Percentiles rank a stretch among this genome's conserved stretches.
phyloP scores from a whole-genome alignment of 2,797 vertebrate genomes.

The Leptoclinus maculatus region DNA sequence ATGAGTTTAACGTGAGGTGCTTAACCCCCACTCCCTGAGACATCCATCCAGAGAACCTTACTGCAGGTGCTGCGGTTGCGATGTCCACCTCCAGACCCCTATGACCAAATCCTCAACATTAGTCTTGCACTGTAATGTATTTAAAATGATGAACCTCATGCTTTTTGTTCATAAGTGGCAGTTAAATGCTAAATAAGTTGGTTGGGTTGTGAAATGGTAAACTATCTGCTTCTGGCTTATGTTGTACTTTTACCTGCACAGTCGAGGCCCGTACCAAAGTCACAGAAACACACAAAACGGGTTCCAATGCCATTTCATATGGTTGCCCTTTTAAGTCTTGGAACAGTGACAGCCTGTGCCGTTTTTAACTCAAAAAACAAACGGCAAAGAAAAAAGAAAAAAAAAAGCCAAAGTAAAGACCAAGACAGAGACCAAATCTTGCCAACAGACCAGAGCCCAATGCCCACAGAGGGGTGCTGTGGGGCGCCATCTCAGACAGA shows the following conservation, averaged over 20 bases:
- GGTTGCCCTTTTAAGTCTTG: conserved; percentile 63
- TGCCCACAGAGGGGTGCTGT: conserved; percentile 76
- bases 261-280: conserved; percentile 22
- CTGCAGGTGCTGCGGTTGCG: background rate
- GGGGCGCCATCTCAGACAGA: conserved; percentile 69
- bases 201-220: background rate
- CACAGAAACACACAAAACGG: conserved; percentile 36
- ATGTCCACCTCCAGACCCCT: background rate
- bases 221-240: conserved; percentile 8
- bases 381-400: conserved; percentile 33
- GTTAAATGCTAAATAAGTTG: background rate
- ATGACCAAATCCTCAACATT: background rate
- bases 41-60: background rate
- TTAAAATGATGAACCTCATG: background rate
- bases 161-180: background rate
- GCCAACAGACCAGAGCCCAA: conserved; percentile 63
- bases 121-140: background rate
- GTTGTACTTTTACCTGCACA: conserved; percentile 32
- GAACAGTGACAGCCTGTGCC: conserved; percentile 47
- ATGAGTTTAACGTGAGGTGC: conserved; percentile 57
- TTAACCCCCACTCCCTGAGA: conserved; percentile 36
- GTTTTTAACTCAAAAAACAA: conserved; percentile 62
- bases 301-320: conserved; percentile 50
- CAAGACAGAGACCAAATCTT: conserved; percentile 58
- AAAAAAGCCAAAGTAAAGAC: conserved; percentile 57